Evolutionary conservation across 2,888 invertebrate species (phyloP), one percentile per base, ranked within the genome.

Genomic region (Acanthosepion pharaonis): DNA sequence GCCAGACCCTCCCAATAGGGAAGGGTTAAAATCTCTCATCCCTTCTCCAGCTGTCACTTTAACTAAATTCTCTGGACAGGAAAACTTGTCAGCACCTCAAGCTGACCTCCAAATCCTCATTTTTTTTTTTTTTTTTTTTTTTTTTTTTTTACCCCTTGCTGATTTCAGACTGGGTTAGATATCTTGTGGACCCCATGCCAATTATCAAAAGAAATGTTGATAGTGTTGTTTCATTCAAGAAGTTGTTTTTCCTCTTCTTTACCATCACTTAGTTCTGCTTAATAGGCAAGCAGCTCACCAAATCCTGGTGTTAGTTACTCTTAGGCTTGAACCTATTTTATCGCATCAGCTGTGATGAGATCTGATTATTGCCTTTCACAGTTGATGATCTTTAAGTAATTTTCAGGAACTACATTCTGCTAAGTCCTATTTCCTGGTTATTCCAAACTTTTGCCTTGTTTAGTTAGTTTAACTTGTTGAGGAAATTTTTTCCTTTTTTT

Each of bases 151-250:
- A 78, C 78, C 78, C n/a, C 78, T 78, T 78, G n/a, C 78, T 78
- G n/a, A 15, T 78, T 78, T 78, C 78, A 78, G n/a, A n/a, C 78
- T 78, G n/a, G 78, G n/a, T n/a, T 78, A 78, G 78, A 78, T 78
- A 78, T n/a, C 78, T 78, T n/a, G 2, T 78, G n/a, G 78, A 78
- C 78, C 78, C 78, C 78, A 33, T 78, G 15, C 78, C 78, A 78
- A 78, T 78, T 78, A 78, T 78, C 78, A 78, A n/a, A 78, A 78
- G 78, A 78, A 78, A 78, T 78, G 78, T 78, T 78, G 78, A 78
- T 78, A 78, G 78, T n/a, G 78, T 78, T 78, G 78, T 78, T 78
- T 78, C 78, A 78, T 78, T 78, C n/a, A 78, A 78, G 28, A n/a
- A 5, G n/a, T 78, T 78, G 15, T 78, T 78, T n/a, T 33, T 78